Evolutionary conservation across 2,888 invertebrate species (phyloP).

Genomic region (Auanema sp.): DNA sequence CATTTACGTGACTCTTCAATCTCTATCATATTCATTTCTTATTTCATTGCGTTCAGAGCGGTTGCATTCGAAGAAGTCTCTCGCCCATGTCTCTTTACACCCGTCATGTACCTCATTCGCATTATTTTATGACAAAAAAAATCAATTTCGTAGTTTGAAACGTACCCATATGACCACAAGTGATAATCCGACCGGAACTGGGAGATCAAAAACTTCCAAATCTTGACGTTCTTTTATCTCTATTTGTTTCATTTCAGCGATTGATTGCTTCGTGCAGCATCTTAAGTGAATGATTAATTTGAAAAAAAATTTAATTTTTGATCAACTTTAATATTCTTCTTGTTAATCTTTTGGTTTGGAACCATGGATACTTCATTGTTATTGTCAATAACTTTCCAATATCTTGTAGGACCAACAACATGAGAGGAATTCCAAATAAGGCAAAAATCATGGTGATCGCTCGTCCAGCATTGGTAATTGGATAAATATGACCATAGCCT

Average conservation of each 20-base stretch:
- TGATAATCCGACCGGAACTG: slow-evolving; percentile 82
- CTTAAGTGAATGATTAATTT: slow-evolving; percentile 12
- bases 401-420: slow-evolving; percentile 49
- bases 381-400: slow-evolving; percentile 53
- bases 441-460: slow-evolving; percentile 52
- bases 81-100: no score
- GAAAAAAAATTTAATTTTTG: background rate
- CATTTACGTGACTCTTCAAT: no score
- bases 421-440: slow-evolving; percentile 50
- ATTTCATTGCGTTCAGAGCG: no score
- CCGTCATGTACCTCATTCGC: no score
- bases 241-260: slow-evolving; percentile 47
- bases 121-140: no score
- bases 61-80: no score
- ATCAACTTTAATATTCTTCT: slow-evolving; percentile 35
- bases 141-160: no score
- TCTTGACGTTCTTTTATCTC: slow-evolving; percentile 39
- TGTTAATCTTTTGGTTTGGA: slow-evolving; percentile 48
- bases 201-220: slow-evolving; percentile 77
- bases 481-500: slow-evolving; percentile 55
- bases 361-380: slow-evolving; percentile 57
- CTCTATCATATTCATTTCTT: no score
- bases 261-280: slow-evolving; percentile 53
- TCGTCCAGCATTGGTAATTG: slow-evolving; percentile 44
- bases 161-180: slow-evolving; percentile 83